Percentiles rank a stretch among this genome's conserved stretches.
Conservation (phyloP, 2,888 invertebrate species). For the Drosophila algonquin region DNA sequence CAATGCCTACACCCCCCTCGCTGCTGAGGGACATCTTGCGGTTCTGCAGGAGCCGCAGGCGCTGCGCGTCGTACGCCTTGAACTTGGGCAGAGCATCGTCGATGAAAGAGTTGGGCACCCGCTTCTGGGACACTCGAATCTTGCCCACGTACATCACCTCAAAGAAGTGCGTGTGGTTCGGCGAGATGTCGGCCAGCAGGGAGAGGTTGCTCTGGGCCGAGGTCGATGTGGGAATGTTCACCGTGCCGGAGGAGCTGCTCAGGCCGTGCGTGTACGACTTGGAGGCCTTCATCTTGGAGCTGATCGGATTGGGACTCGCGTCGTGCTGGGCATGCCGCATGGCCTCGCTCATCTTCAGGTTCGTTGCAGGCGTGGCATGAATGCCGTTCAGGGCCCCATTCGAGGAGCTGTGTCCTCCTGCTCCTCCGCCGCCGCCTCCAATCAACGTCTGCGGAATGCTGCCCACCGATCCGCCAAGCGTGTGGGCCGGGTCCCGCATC, state of each 20-base stretch:
- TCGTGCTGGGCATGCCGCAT: conserved; percentile 82
- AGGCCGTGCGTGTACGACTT: conserved; percentile 84
- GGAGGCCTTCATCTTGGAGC: conserved; percentile 83
- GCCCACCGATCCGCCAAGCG: conserved; percentile 84
- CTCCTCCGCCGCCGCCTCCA: conserved; percentile 65
- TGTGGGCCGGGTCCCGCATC: conserved; percentile 84
- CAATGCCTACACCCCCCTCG: conserved; percentile 72
- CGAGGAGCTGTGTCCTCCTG: conserved; percentile 28
- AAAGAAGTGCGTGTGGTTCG: conserved; percentile 94
- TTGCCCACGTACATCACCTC: conserved; percentile 96
- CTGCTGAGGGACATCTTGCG: conserved; percentile 82
- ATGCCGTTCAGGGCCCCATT: conserved; percentile 72
- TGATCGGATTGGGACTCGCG: conserved; percentile 82
- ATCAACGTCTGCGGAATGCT: conserved; percentile 83
- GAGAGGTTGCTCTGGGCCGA: conserved; percentile 83
- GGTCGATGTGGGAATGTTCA: conserved; percentile 83
- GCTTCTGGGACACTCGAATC: conserved; percentile 93
- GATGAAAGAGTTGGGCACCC: conserved; percentile 92
- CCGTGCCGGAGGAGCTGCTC: conserved; percentile 83
- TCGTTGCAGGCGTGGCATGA: conserved; percentile 83
- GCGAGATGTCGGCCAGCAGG: conserved; percentile 88
- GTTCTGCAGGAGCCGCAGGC: conserved; percentile 84
- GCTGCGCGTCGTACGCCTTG: conserved; percentile 90
- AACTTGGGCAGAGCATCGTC: conserved; percentile 95
- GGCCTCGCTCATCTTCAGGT: conserved; percentile 83